These are phyloP conservation scores for Cyprinodon variegatus DNA, from an alignment of 2,113 vertebrate species.

Conservation along the genomic window DNA sequence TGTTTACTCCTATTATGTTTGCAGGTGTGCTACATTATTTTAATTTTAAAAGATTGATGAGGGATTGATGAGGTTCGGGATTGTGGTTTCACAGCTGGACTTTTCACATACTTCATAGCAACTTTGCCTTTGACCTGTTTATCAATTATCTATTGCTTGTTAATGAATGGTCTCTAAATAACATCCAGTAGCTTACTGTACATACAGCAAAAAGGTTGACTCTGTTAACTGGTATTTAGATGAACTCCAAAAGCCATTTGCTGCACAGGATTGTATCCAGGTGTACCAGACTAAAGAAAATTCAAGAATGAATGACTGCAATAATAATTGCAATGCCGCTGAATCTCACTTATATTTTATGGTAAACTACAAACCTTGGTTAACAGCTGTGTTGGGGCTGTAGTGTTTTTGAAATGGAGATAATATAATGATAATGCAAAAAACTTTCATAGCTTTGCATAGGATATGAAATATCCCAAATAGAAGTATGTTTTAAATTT, in stretches of 20 bases:
- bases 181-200: too few relatives aligned
- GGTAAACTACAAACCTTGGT: neutral
- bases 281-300: neutral
- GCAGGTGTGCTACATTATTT: neutral
- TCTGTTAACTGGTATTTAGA: too few relatives aligned
- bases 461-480: neutral
- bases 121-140: neutral
- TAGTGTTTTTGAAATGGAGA: neutral
- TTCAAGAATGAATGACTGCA: neutral
- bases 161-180: neutral
- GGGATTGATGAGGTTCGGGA: too few relatives aligned
- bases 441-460: neutral
- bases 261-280: too few relatives aligned
- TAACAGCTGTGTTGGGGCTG: neutral
- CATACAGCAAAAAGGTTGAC: too few relatives aligned
- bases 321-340: neutral
- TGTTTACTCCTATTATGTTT: neutral
- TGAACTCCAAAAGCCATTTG: too few relatives aligned
- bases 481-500: neutral
- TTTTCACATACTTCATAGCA: neutral
- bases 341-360: neutral
- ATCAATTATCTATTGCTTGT: neutral
- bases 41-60: neutral
- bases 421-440: neutral
- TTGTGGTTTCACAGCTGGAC: neutral